A percentile compares a stretch with the other conserved stretches of the same genome.
These are phyloP conservation scores for Neolamprologus kungweensis DNA, from an alignment of 2,113 vertebrate genomes.

Conservation along the genomic window DNA sequence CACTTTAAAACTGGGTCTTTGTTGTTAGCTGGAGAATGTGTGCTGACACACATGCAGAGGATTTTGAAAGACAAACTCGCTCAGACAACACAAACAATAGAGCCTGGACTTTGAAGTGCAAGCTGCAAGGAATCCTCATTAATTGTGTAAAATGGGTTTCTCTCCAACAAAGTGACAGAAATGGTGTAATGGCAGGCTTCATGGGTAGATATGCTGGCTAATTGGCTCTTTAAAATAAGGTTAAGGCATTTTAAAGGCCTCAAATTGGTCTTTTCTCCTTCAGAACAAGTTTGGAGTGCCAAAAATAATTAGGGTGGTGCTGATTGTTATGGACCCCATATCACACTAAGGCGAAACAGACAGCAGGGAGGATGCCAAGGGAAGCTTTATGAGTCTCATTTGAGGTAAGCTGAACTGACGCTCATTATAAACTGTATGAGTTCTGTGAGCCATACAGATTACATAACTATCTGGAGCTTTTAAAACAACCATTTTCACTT, in stretches of 20 bases:
- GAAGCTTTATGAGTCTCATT: conserved; percentile 54
- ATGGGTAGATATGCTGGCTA: conserved; percentile 65
- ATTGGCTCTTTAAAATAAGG: conserved; percentile 75
- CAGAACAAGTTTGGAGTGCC: conserved; percentile 64
- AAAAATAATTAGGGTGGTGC: conserved; percentile 73
- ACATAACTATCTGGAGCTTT: conserved; percentile 14
- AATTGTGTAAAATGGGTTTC: conserved; percentile 70
- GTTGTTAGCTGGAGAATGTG: background rate
- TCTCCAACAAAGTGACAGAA: conserved; percentile 60
- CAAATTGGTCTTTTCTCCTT: conserved; percentile 73
- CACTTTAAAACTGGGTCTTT: conserved; percentile 8
- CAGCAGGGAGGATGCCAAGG: conserved; percentile 51
- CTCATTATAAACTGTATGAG: conserved; percentile 48
- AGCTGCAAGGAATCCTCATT: conserved; percentile 59
- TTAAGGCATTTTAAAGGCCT: conserved; percentile 72
- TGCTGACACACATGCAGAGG: background rate
- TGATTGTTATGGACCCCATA: conserved; percentile 69
- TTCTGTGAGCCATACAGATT: conserved; percentile 25
- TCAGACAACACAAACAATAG: conserved; percentile 16
- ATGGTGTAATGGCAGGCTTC: conserved; percentile 63
- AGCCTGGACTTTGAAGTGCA: conserved; percentile 12
- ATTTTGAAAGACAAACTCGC: conserved; percentile 14
- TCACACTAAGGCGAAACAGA: conserved; percentile 64
- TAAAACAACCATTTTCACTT: background rate
- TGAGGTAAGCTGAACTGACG: conserved; percentile 43